These are phyloP conservation scores for Falco punctatus DNA, from an alignment of 2,113 vertebrate species.

Conservation along the genomic window DNA sequence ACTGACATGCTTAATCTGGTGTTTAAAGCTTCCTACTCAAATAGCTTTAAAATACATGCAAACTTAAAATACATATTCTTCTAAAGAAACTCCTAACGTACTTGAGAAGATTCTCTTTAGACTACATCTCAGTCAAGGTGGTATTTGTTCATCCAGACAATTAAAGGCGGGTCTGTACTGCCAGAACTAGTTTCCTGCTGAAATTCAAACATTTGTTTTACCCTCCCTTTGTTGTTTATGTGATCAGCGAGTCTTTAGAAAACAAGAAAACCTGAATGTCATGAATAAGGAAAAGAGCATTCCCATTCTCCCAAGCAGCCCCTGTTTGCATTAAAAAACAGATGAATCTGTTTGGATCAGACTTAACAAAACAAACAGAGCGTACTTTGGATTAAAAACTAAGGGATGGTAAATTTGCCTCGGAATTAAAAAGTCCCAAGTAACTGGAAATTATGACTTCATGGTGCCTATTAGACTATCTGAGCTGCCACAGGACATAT, in stretches of 20 bases:
- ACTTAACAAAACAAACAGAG: neutral
- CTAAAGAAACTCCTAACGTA: neutral
- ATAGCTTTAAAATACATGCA: neutral
- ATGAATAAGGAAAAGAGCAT: neutral
- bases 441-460: slow-evolving; percentile 35
- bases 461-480: neutral
- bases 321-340: neutral
- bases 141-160: neutral
- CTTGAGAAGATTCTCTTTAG: neutral
- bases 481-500: neutral
- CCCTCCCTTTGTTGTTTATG: neutral
- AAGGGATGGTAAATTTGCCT: neutral
- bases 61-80: neutral
- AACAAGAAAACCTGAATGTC: neutral
- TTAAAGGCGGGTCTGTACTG: neutral
- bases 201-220: neutral
- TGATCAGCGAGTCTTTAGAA: neutral
- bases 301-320: neutral
- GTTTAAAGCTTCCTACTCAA: neutral
- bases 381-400: slow-evolving; percentile 14
- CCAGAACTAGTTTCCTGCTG: neutral
- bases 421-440: neutral
- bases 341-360: neutral
- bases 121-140: neutral
- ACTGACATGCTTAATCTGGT: neutral